phyloP scores from a whole-genome alignment of 2,888 invertebrate species.

The Strigamia crassipes region DNA sequence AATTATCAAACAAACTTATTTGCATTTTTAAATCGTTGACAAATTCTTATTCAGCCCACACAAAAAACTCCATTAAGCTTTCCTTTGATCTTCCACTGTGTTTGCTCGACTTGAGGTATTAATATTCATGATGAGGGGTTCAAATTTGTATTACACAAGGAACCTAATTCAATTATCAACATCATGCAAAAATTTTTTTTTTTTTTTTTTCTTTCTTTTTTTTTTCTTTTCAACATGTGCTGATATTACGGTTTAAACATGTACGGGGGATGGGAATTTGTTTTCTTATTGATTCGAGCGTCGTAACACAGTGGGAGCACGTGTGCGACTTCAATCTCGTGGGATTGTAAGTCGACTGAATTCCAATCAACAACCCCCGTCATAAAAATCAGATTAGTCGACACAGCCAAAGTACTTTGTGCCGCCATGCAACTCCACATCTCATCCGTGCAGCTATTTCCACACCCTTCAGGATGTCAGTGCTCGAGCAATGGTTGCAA shows the following conservation, averaged over 20 bases:
- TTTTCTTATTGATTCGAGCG: constrained; percentile 39
- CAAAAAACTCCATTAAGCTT: neutral
- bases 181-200: neutral
- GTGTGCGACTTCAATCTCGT: constrained; percentile 25
- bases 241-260: neutral
- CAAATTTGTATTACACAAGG: constrained; percentile 11
- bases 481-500: constrained; percentile 19
- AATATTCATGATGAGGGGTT: constrained; percentile 25
- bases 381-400: constrained; percentile 35
- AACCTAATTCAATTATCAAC: constrained; percentile 14
- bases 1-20: constrained; percentile 14
- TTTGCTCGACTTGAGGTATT: neutral
- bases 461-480: constrained; percentile 34
- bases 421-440: constrained; percentile 24
- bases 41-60: neutral
- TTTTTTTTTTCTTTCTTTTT: too few relatives aligned
- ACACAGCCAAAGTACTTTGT: constrained; percentile 1
- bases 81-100: neutral
- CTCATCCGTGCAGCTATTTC: constrained; percentile 16
- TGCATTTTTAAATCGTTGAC: neutral
- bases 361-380: constrained; percentile 26
- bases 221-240: neutral
- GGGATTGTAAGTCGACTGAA: constrained; percentile 42
- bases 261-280: constrained; percentile 10
- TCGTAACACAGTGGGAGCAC: constrained; percentile 28